Evolutionary conservation across 2,888 invertebrate species (phyloP), one percentile per base, ranked within the genome.

Genomic region (Netelia inedita): DNA sequence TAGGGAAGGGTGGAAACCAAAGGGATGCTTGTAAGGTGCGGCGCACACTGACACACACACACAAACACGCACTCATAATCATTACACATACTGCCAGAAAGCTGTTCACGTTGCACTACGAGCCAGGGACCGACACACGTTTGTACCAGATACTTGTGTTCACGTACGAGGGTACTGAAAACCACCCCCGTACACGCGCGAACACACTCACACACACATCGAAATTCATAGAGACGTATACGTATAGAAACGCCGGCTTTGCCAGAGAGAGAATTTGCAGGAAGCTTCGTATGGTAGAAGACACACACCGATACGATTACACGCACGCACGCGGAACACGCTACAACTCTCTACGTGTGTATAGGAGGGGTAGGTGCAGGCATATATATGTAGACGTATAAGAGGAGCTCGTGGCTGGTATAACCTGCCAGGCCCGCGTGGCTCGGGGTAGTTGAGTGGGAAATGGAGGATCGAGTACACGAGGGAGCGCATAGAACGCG

Each of bases 381-480:
- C 21, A 74, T 35, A 74, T 76, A 75, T 82, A 75, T 82, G 71
- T 63, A 82, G 63, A 19, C 68, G 74, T 63, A 72, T 71, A 82
- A 85, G 82, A 82, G 79, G 75, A 81, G 78, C 75, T 65, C 75
- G 74, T 83, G 68, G 78, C 72, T 41, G 53, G 82, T 73, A 85
- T 75, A 73, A 74, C 78, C 71, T 74, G 66, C 82, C 85, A 88
- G 87, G 84, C 87, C 87, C 87, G 89, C 87, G 87, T 87, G 85
- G 82, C 88, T 85, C 85, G 86, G 85, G 87, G 89, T 89, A 89
- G 91, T 91, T 88, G 92, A 90, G 90, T 88, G 89, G 91, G 91
- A 89, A 88, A 89, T 88, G 75, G 86, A 88, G 87, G 88, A 83
- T 82, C 83, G 86, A 69, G 84, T 78, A 85, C 76, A 85, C 79